These are phyloP conservation scores for Linyphia triangularis DNA, from an alignment of 2,888 invertebrate genomes.

Conservation along the genomic window DNA sequence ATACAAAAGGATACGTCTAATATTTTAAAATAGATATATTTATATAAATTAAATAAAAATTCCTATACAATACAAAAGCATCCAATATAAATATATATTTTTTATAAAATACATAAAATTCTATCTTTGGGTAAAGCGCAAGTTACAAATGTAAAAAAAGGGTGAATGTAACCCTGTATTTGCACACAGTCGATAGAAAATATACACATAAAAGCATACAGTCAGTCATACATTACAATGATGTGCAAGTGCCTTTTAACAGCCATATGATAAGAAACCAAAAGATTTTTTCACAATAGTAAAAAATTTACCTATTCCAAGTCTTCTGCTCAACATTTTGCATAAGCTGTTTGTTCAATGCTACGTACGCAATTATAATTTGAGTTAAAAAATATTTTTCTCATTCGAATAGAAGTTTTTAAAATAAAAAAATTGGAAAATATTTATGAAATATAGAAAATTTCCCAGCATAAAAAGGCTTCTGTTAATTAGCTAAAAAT, in stretches of 20 bases:
- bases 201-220: slow-evolving; percentile 20
- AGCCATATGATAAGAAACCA: no score
- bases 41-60: slow-evolving; percentile 55
- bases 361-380: no score
- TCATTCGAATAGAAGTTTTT: no score
- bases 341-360: no score
- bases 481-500: no score
- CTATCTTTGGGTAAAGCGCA: slow-evolving; percentile 64
- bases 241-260: background rate
- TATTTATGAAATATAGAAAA: no score
- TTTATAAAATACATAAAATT: slow-evolving; percentile 34
- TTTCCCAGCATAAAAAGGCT: no score
- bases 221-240: slow-evolving; percentile 20
- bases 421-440: no score
- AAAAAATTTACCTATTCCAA: no score
- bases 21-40: slow-evolving; percentile 35
- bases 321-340: no score
- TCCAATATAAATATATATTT: slow-evolving; percentile 54
- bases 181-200: slow-evolving; percentile 7
- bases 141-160: slow-evolving; percentile 1
- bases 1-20: slow-evolving; percentile 18
- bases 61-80: slow-evolving; percentile 58
- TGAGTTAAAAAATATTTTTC: no score
- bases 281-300: no score
- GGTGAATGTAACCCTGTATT: slow-evolving; percentile 22